Conservation (phyloP, 1,140 invertebrate species). For the Watersipora subatra region DNA sequence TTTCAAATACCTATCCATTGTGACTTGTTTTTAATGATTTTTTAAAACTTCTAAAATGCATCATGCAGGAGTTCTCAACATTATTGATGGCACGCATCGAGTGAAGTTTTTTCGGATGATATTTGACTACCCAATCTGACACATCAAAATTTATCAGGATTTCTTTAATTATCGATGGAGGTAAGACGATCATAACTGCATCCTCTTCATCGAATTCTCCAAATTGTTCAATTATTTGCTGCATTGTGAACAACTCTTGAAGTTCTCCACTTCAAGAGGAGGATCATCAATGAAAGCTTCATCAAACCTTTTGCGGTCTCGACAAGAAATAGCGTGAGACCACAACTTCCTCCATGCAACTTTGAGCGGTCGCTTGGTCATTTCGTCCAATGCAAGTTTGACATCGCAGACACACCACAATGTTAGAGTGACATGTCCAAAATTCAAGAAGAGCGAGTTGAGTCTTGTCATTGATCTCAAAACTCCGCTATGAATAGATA, state of each 20-base stretch:
- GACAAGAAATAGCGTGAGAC: background rate
- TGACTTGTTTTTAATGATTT: no score
- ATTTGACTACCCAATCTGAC: background rate
- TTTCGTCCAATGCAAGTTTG: background rate
- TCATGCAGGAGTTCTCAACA: background rate
- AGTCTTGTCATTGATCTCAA: background rate
- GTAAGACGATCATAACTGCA: background rate
- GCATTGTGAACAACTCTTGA: background rate
- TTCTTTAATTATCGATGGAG: background rate
- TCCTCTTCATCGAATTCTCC: background rate
- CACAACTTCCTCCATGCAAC: background rate
- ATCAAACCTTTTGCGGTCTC: background rate
- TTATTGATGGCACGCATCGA: background rate
- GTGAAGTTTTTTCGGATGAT: background rate
- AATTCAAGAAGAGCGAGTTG: background rate
- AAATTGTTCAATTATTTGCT: background rate
- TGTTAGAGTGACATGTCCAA: background rate
- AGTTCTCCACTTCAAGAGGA: background rate
- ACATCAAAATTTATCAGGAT: background rate
- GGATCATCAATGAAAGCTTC: background rate
- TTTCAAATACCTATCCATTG: no score
- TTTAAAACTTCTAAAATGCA: background rate
- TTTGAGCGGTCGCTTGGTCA: background rate
- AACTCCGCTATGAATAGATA: background rate
- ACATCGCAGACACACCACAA: background rate